Percentiles rank a stretch among this genome's conserved stretches.
Evolutionary conservation across 2,797 vertebrate genomes (phyloP).

Genomic region (Xenopus petersii): DNA sequence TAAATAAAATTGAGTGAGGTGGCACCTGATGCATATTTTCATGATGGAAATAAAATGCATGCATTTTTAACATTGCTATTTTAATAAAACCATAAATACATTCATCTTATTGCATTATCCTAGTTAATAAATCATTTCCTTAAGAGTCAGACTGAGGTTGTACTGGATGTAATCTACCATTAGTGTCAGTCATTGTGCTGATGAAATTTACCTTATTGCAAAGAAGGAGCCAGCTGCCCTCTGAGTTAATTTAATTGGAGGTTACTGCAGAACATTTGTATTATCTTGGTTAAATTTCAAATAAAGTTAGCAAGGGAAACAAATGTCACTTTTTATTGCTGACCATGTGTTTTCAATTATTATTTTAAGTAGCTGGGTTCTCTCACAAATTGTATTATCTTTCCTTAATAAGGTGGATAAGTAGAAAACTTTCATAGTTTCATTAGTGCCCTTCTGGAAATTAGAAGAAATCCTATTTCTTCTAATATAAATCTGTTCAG

Average conservation of each 20-base stretch:
- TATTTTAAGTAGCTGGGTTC: neutral
- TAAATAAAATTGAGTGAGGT: too few species aligned
- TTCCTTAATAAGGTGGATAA: too few species aligned
- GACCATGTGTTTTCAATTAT: conserved; percentile 29
- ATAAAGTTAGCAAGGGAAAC: conserved; percentile 33
- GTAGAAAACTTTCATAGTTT: too few species aligned
- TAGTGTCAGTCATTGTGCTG: conserved; percentile 20
- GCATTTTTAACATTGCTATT: neutral
- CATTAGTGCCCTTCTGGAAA: too few species aligned
- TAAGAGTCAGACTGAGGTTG: neutral
- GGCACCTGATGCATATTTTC: too few species aligned
- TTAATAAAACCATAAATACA: neutral
- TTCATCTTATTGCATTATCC: neutral
- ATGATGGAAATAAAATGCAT: too few species aligned
- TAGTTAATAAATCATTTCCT: conserved; percentile 8
- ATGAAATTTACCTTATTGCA: conserved; percentile 17
- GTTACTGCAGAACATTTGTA: conserved; percentile 13
- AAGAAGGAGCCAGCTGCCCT: conserved; percentile 24
- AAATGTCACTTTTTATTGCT: conserved; percentile 37
- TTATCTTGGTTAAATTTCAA: conserved; percentile 40
- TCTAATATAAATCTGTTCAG: too few species aligned
- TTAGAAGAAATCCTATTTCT: too few species aligned
- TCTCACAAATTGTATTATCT: neutral
- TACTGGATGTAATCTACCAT: conserved; percentile 4
- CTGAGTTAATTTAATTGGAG: conserved; percentile 15